Base-by-base conservation (phyloP, 1,140 invertebrate species). In the Colletes latitarsis region DNA sequence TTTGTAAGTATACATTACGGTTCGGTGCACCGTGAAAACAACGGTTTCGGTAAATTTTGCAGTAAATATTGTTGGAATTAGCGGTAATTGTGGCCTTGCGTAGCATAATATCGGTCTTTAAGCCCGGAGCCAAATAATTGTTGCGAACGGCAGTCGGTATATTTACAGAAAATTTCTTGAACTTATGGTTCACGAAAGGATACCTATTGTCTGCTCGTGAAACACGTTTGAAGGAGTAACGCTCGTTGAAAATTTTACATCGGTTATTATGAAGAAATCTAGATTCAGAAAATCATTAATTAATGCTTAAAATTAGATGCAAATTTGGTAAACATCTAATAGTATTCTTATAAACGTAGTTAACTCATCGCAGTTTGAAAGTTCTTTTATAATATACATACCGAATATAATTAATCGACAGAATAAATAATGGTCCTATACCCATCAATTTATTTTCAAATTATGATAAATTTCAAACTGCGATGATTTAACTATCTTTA, bases 1-100 rank as follows among this genome's bases (percentile, higher is more conserved):
- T 30, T 30, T 30, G 30, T 30, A 68, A 70, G 78, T 80, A 82
- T 58, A 71, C 67, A 77, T 49, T 77, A 85, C 76, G 83, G 80
- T 80, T 62, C 63, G 85, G 46, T 86, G 85, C 75, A 62, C 83
- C 57, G 68, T 39, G 55, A 82, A 82, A 85, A 82, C 62, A 62
- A 62, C 70, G 76, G 74, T 78, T 78, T 71, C 71, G 53, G 15
- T 76, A 67, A 82, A 82, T 85, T 81, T 76, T 57, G 63, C 67
- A 46, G 81, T 76, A 77, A 75, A 58, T 74, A 85, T 75, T 80
- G 81, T 86, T 76, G 85, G 49, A 86, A 71, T 85, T 79, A 82
- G 67, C 64, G 41, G 75, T 85, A 85, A 86, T 86, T 85, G 74
- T 41, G 68, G 74, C 72, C 66, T 53, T 62, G 66, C 55, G 43